A percentile compares a stretch with the other conserved stretches of the same genome.
These are phyloP conservation scores for Chironomus tentans DNA, from an alignment of 2,888 invertebrate genomes.

Conservation along the genomic window DNA sequence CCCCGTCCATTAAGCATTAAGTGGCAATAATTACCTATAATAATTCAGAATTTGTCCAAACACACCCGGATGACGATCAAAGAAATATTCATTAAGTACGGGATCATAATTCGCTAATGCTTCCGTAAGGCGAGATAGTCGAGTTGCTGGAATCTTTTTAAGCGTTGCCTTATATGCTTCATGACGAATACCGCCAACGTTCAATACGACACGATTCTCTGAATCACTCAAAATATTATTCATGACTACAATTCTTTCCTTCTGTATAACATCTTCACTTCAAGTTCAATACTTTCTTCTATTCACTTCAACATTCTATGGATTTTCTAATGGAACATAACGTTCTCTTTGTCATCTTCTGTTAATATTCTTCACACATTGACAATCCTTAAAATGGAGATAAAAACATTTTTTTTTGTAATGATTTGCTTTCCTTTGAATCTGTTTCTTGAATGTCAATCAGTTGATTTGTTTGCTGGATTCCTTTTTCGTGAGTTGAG, in stretches of 20 bases:
- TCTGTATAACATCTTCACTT: background rate
- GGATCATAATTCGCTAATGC: conserved; percentile 84
- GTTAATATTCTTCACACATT: no score
- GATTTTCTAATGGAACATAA: no score
- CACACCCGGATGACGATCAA: conserved; percentile 81
- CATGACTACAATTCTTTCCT: conserved; percentile 7
- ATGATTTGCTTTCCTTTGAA: no score
- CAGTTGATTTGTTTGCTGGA: no score
- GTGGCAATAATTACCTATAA: conserved; percentile 50
- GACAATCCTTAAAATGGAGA: no score
- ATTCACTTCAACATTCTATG: no score
- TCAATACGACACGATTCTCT: conserved; percentile 26
- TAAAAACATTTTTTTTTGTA: no score
- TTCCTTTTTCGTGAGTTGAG: no score
- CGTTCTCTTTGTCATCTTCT: no score
- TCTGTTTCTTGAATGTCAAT: no score
- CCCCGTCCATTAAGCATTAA: background rate
- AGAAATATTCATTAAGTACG: conserved; percentile 80
- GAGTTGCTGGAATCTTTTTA: conserved; percentile 82
- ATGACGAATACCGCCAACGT: conserved; percentile 33
- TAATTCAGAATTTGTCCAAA: conserved; percentile 84
- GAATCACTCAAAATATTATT: conserved; percentile 24
- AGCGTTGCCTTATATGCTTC: conserved; percentile 72
- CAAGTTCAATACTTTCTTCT: background rate
- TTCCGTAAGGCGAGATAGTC: conserved; percentile 72